Base-by-base conservation (phyloP, 1,140 invertebrate genomes). In the Drosophila dunni region DNA sequence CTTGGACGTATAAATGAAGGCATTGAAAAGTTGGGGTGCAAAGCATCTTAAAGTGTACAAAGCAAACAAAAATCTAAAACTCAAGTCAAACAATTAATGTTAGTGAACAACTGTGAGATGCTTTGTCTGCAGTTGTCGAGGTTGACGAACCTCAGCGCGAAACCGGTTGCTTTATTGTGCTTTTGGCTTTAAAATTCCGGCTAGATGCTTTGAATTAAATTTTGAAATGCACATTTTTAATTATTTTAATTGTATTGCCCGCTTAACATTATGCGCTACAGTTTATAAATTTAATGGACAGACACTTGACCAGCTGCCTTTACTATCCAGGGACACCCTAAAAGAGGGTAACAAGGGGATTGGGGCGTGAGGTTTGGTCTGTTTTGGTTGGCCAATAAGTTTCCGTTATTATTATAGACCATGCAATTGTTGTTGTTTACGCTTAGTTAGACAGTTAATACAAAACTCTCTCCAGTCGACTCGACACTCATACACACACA, bases 341-440 rank as follows among this genome's bases (percentile, higher is more conserved):
- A 33, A 44, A 40, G 38, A 29, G 24, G 24, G 24, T 10, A 40
- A 4, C 4, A 3, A 11, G 9, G 10, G 38, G 10, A 5, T 4
- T 10, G 38, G 38, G 38, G 38, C 2, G 36, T 5, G 24, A 13
- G 45, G 64, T 68, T 34, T 75, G 20, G 68, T 74, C 79, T 69
- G 64, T 72, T 68, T 42, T 75, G 20, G 68, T 74, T 83, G 73
- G 64, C 76, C 77, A 88, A 86, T 88, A 83, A 81, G 83, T 78
- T 89, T 88, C 65, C 64, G 68, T 77, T 88, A 79, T 88, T 88
- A 86, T 86, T 79, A 86, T 83, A 60, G 67, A 73, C 60, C 44
- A 53, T n/a, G 77, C 63, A 11, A 67, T 64, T 79, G 38, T 68
- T 72, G 70, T 66, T 79, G 64, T 73, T 72, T 63, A 44, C 82